A percentile compares a stretch with the other conserved stretches of the same genome.
phyloP scores from a whole-genome alignment of 2,888 invertebrate species.

The Agrypnus murinus region DNA sequence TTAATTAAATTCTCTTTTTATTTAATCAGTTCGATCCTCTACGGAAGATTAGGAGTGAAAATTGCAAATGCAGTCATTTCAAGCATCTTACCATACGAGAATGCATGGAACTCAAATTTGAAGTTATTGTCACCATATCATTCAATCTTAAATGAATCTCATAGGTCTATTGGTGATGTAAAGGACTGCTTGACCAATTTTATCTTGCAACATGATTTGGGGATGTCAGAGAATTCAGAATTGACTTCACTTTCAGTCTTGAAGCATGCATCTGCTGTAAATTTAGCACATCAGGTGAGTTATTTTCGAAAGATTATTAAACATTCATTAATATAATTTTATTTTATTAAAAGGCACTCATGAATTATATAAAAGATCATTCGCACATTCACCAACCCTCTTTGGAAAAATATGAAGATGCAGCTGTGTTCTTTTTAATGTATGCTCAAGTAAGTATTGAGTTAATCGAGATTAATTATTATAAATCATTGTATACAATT shows the following conservation, averaged over 20 bases:
- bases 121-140: conserved; percentile 69
- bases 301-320: no score
- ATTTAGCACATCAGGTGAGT: conserved; percentile 67
- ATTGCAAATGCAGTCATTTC: conserved; percentile 71
- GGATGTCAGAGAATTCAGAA: conserved; percentile 57
- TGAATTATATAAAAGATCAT: conserved; percentile 55
- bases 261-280: conserved; percentile 65
- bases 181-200: conserved; percentile 59
- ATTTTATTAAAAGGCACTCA: conserved; percentile 60
- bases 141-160: conserved; percentile 67
- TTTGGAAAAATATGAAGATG: conserved; percentile 71
- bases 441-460: conserved; percentile 74
- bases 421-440: conserved; percentile 74
- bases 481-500: neutral
- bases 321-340: no score
- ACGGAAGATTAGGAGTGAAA: conserved; percentile 72
- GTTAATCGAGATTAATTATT: no score
- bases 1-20: conserved; percentile 54
- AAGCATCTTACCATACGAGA: conserved; percentile 69
- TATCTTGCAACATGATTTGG: conserved; percentile 58
- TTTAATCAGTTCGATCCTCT: conserved; percentile 69
- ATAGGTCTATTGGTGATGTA: conserved; percentile 55
- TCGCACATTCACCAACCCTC: conserved; percentile 71
- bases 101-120: conserved; percentile 67
- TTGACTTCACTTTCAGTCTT: conserved; percentile 64